Percentiles rank a stretch among this genome's conserved stretches.
phyloP scores from a whole-genome alignment of 2,113 vertebrate genomes.

The Apistogramma diplotaenia region DNA sequence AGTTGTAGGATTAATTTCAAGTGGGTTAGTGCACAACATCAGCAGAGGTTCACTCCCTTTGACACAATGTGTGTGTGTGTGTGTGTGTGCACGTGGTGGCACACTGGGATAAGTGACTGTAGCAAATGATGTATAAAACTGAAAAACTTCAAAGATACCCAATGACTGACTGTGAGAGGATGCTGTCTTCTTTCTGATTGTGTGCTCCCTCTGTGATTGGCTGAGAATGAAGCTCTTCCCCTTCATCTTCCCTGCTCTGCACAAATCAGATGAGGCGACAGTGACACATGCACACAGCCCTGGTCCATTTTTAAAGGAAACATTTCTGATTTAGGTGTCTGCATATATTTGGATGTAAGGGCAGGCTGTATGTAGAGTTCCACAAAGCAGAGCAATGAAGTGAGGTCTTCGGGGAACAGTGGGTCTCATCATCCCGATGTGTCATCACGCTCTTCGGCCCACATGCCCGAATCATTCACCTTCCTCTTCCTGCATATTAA shows the following conservation, averaged over 20 bases:
- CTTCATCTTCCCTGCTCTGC: constrained; percentile 5
- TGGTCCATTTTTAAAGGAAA: too few species aligned
- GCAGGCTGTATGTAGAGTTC: too few species aligned
- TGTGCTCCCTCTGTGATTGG: constrained; percentile 7
- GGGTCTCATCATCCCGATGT: neutral
- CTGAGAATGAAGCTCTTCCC: neutral
- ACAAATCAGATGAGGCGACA: constrained; percentile 19
- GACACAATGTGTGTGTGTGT: rapidly evolving
- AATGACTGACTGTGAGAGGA: neutral
- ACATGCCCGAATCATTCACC: neutral
- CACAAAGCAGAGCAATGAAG: too few species aligned
- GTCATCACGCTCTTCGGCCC: neutral
- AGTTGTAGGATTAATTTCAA: neutral
- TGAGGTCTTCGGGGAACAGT: neutral
- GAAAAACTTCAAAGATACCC: neutral
- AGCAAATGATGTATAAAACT: constrained; percentile 3
- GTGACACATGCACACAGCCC: too few species aligned
- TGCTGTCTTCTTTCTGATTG: neutral
- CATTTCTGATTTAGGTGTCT: neutral
- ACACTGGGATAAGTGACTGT: neutral
- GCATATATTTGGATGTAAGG: neutral
- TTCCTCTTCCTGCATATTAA: neutral
- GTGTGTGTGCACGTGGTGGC: neutral
- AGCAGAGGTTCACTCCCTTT: neutral
- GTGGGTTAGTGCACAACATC: neutral